Evolutionary conservation across 1,140 invertebrate genomes (phyloP).

Genomic region (Leptinotarsa defecta): DNA sequence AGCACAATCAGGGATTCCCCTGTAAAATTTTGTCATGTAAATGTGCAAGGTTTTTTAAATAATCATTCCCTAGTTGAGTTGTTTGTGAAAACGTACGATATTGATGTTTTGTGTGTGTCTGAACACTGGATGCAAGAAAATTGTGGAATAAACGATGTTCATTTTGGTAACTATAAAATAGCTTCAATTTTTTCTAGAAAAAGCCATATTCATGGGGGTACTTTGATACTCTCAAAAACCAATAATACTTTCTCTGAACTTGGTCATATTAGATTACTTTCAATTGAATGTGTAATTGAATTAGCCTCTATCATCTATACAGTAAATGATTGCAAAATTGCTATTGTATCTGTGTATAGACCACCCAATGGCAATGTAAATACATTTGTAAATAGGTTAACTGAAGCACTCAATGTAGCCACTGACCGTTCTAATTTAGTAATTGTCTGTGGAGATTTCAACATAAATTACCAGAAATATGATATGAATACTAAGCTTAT

Average conservation of each 20-base stretch:
- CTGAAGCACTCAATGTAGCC: not conserved
- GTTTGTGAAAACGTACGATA: slow-evolving; percentile 7
- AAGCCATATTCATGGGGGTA: slow-evolving; percentile 2
- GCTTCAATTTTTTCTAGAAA: slow-evolving; percentile 11
- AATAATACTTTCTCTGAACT: not conserved
- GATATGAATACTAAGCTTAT: too few species aligned
- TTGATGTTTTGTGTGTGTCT: slow-evolving; percentile 9
- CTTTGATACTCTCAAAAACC: not conserved
- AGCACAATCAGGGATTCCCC: too few species aligned
- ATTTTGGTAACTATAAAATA: slow-evolving; percentile 11
- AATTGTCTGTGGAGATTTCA: slow-evolving; percentile 6
- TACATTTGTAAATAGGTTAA: not conserved
- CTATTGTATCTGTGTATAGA: slow-evolving; percentile 6
- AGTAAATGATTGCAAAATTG: slow-evolving; percentile 11
- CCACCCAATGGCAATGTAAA: not conserved
- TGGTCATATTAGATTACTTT: not conserved
- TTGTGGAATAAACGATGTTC: not conserved
- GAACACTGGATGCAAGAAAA: slow-evolving; percentile 12
- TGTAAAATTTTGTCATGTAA: not conserved
- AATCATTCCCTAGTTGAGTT: slow-evolving; percentile 9
- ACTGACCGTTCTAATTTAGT: not conserved
- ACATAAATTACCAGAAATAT: too few species aligned
- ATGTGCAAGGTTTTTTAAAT: slow-evolving; percentile 6
- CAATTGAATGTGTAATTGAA: slow-evolving; percentile 7
- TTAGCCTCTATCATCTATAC: not conserved